Conservation (phyloP, 1,140 invertebrate species). For the Nautilus pompilius region DNA sequence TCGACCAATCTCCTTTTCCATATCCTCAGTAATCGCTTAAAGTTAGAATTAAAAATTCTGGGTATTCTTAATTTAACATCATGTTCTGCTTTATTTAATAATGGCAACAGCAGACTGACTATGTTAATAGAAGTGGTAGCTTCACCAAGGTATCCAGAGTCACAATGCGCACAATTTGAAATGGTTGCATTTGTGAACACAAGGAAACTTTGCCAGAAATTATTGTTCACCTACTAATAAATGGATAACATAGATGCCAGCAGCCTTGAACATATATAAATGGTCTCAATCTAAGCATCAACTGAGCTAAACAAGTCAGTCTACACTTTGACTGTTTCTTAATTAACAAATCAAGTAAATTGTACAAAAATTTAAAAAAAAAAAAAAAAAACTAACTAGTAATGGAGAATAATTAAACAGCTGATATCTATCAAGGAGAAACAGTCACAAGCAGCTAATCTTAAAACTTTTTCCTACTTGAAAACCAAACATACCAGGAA, state of each 20-base stretch:
- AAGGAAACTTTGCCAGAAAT: background rate
- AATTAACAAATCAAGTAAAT: too few relatives aligned
- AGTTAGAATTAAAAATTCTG: constrained; percentile 4
- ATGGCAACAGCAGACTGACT: background rate
- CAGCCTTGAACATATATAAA: too few relatives aligned
- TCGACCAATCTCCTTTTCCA: constrained; percentile 54
- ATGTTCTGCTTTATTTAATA: background rate
- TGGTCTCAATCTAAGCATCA: too few relatives aligned
- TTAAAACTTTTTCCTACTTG: background rate
- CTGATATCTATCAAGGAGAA: background rate
- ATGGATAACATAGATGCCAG: too few relatives aligned
- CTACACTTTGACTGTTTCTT: too few relatives aligned
- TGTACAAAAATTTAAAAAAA: too few relatives aligned
- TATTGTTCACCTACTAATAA: background rate
- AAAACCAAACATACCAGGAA: background rate
- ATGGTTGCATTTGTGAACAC: background rate
- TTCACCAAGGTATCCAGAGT: too few relatives aligned
- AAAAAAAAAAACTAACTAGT: too few relatives aligned
- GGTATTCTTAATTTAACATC: background rate
- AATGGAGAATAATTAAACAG: too few relatives aligned
- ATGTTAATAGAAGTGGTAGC: background rate
- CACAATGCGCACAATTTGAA: background rate
- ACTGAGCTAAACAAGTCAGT: too few relatives aligned
- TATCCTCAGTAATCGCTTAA: constrained; percentile 50
- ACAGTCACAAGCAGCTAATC: background rate